Evolutionary conservation across 2,888 invertebrate genomes (phyloP), one percentile per base, ranked within the genome.

Genomic region (Lampropteryx suffumata): DNA sequence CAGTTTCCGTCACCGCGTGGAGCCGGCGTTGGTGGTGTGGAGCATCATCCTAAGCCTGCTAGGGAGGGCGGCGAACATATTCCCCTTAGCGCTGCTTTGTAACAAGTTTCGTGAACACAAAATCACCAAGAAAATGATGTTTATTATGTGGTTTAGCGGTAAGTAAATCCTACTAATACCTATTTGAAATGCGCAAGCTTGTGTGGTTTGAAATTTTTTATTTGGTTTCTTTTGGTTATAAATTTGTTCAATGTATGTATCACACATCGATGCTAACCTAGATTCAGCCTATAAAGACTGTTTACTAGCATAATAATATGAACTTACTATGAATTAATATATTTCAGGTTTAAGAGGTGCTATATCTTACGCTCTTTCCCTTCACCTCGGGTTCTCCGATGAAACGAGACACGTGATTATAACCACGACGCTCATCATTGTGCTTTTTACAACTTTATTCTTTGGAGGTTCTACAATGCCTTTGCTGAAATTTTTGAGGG

Each of bases 81-180:
- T 98, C 77, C 99, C 99, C 0, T 86, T 99, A 42, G 97, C 98
- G 0, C 93, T 95, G 69, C 91, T 99, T 28, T 96, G 98, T 45
- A 99, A 99, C 82, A 96, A 96, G 81, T 99, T 99, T 82, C 93
- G 99, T 10, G 98, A 98, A 76, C 99, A 99, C 86, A 98, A 98
- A 84, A 99, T 99, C 50, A 99, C 98, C 0, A 95, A 95, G 79
- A 98, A 98, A 85, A 99, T 98, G 97, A 98, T 98, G 94, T 98
- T 99, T 73, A 98, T 99, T 53, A 99, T 99, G 99, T 99, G 99
- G 99, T 99, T 99, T 80, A 98, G 98, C 79, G 96, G 95, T 94
- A 78, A 51, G 37, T 37, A 24, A 7, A 6, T 7, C 7, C 7
- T 24, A 24, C 24, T 24, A 24, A 7, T 7, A 7, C 3, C 3